Evolutionary conservation across 2,797 vertebrate species (phyloP).

Genomic region (Mus minutoides): DNA sequence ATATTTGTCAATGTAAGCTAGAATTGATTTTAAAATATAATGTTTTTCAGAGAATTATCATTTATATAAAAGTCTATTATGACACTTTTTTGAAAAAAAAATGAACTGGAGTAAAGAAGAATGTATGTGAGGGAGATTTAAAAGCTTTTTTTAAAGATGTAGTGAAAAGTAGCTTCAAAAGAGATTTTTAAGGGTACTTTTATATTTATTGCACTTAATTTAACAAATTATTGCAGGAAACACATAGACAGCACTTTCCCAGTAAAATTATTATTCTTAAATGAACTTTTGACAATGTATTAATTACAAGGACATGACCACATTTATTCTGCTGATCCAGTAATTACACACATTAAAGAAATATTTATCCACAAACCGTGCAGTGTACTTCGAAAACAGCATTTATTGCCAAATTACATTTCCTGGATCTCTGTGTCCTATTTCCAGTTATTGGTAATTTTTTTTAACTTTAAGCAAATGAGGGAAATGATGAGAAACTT

Average conservation of each 20-base stretch:
- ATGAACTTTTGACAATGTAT: constrained; percentile 92
- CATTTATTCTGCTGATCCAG: constrained; percentile 91
- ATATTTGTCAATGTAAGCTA: constrained; percentile 82
- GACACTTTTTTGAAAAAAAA: not conserved
- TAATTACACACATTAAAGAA: constrained; percentile 91
- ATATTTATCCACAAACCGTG: constrained; percentile 90
- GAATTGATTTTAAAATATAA: constrained; percentile 58
- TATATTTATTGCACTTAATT: constrained; percentile 89
- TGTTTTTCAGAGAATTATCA: constrained; percentile 72
- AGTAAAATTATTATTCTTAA: constrained; percentile 91
- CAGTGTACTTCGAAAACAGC: constrained; percentile 86
- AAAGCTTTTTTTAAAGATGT: constrained; percentile 74
- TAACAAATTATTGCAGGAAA: constrained; percentile 88
- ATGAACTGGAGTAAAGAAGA: not conserved
- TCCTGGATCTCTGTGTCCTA: constrained; percentile 82
- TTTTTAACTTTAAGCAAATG: constrained; percentile 81
- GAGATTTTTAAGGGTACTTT: constrained; percentile 84
- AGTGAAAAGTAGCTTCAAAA: constrained; percentile 79
- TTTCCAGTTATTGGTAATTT: constrained; percentile 82
- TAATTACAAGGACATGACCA: constrained; percentile 91
- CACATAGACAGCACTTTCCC: constrained; percentile 88
- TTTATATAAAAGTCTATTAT: constrained; percentile 57
- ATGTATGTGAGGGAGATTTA: constrained; percentile 26
- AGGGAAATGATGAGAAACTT: constrained; percentile 63
- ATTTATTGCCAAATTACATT: constrained; percentile 87